Percentiles rank a stretch among this genome's conserved stretches.
Evolutionary conservation across 2,888 invertebrate genomes (phyloP).

Genomic region (Coelinius sp.): DNA sequence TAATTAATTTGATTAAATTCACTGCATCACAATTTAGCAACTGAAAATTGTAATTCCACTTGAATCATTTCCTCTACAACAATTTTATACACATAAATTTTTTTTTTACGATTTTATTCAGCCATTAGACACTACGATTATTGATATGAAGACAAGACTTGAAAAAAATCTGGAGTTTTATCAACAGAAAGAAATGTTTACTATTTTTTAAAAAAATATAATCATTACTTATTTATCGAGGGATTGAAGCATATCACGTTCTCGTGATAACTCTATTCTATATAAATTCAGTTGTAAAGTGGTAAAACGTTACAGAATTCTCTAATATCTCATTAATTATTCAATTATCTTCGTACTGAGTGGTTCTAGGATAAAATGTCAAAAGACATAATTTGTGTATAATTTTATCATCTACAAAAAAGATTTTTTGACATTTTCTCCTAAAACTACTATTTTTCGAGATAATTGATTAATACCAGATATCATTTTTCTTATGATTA

Average conservation of each 20-base stretch:
- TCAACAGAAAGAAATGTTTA: neutral
- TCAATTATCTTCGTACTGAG: too few relatives aligned
- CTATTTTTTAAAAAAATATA: neutral
- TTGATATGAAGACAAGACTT: neutral
- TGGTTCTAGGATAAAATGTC: too few relatives aligned
- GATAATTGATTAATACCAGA: too few relatives aligned
- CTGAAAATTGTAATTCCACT: constrained; percentile 18
- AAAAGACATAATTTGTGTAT: too few relatives aligned
- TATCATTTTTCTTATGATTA: too few relatives aligned
- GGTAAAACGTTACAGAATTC: neutral
- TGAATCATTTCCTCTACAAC: constrained; percentile 22
- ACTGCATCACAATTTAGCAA: constrained; percentile 29
- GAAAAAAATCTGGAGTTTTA: neutral
- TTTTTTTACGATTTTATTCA: constrained; percentile 5
- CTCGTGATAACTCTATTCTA: neutral
- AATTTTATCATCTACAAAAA: too few relatives aligned
- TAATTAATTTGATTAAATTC: neutral
- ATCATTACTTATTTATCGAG: constrained; percentile 8
- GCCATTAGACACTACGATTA: neutral
- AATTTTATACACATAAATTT: constrained; percentile 35
- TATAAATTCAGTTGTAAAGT: neutral
- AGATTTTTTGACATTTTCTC: too few relatives aligned
- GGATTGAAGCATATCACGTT: neutral
- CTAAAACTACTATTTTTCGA: too few relatives aligned
- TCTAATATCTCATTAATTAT: too few relatives aligned